Percentiles rank a stretch among this genome's conserved stretches.
These are phyloP conservation scores for Myiozetetes cayanensis DNA, from an alignment of 2,113 vertebrate genomes.

Conservation along the genomic window DNA sequence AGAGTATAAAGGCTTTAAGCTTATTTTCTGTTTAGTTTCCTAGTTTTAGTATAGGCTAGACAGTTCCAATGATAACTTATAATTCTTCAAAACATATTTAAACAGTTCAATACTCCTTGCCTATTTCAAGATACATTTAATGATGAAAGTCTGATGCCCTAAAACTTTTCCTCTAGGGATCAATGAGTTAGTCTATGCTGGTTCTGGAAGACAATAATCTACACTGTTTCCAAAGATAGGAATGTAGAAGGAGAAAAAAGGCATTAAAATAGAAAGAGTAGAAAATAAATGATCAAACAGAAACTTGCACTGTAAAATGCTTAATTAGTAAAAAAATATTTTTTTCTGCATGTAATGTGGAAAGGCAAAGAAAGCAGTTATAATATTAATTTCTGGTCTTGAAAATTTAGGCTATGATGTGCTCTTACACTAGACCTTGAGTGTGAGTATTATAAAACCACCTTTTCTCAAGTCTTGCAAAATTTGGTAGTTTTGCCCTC, in stretches of 20 bases:
- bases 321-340: not conserved
- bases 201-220: not conserved
- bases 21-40: not conserved
- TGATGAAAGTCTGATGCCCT: not conserved
- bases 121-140: not conserved
- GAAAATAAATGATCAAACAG: not conserved
- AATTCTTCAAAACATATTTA: not conserved
- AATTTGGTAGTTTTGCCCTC: not conserved
- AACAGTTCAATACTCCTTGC: not conserved
- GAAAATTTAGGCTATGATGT: not conserved
- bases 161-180: not conserved
- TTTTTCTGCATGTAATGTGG: not conserved
- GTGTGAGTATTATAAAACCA: not conserved
- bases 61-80: not conserved
- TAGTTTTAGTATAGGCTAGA: not conserved
- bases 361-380: not conserved
- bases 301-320: not conserved
- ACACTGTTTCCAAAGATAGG: not conserved
- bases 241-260: not conserved
- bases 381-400: not conserved
- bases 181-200: not conserved
- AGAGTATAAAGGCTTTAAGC: not conserved
- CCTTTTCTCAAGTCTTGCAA: not conserved
- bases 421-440: not conserved
- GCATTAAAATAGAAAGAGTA: not conserved